phyloP scores from a whole-genome alignment of 2,888 invertebrate genomes.

The Nephrotoma guestfalica region DNA sequence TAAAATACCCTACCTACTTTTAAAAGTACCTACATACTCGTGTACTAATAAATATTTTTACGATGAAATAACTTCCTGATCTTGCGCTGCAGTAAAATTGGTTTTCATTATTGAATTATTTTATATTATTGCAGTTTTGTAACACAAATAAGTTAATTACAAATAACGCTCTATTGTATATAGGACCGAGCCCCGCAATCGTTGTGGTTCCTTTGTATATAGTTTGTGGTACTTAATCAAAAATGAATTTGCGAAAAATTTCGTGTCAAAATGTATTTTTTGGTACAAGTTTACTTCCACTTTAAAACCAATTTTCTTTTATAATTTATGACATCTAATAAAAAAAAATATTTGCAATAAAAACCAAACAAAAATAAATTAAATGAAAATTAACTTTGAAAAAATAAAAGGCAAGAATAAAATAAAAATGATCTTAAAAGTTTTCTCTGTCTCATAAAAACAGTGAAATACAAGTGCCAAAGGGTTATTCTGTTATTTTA shows the following conservation, averaged over 20 bases:
- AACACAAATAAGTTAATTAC: background rate
- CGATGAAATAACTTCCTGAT: background rate
- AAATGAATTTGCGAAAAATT: background rate
- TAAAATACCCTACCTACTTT: background rate
- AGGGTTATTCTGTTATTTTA: background rate
- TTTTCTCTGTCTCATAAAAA: background rate
- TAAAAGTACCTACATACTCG: background rate
- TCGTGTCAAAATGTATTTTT: background rate
- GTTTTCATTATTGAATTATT: no score
- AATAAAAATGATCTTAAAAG: background rate
- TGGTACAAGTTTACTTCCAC: background rate
- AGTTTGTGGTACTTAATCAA: background rate
- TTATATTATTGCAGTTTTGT: background rate
- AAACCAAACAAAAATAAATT: background rate
- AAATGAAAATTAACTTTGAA: background rate
- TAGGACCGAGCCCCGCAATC: background rate
- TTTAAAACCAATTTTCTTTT: background rate
- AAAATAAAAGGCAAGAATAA: background rate
- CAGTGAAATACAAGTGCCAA: background rate
- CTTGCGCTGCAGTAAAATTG: background rate
- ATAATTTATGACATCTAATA: background rate
- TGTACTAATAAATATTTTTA: background rate
- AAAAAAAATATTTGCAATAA: background rate
- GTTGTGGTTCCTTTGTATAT: background rate
- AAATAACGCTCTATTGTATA: no score